Evolutionary conservation across 2,888 invertebrate genomes (phyloP).

Genomic region (Hydriomena furcata): DNA sequence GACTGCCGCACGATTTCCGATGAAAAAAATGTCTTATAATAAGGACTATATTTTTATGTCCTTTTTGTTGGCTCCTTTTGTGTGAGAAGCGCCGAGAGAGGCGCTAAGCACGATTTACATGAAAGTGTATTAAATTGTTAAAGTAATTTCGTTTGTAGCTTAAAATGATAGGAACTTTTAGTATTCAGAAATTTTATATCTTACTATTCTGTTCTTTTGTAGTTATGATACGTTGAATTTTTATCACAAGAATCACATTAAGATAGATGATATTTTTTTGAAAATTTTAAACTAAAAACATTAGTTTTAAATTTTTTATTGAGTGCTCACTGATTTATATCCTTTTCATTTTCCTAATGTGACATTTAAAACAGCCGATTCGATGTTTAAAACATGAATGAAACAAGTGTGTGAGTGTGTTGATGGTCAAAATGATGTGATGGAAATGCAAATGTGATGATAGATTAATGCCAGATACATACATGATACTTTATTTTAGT

Average conservation of each 20-base stretch:
- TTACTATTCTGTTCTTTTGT: slow-evolving; percentile 5
- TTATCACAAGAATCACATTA: too few species aligned
- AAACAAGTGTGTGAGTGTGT: slow-evolving; percentile 39
- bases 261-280: too few species aligned
- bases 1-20: slow-evolving; percentile 43
- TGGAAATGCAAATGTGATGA: slow-evolving; percentile 50
- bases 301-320: neutral
- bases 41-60: slow-evolving; percentile 64
- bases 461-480: slow-evolving; percentile 42
- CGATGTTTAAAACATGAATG: slow-evolving; percentile 39
- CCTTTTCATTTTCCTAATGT: slow-evolving; percentile 17
- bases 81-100: slow-evolving; percentile 61
- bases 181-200: slow-evolving; percentile 12
- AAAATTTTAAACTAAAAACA: too few species aligned
- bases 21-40: slow-evolving; percentile 48
- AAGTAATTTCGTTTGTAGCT: slow-evolving; percentile 51
- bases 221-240: neutral
- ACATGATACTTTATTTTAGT: slow-evolving; percentile 21
- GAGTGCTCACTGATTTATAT: neutral
- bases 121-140: slow-evolving; percentile 63
- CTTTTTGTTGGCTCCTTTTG: slow-evolving; percentile 46
- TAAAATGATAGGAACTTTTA: slow-evolving; percentile 47
- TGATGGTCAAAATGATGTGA: slow-evolving; percentile 45
- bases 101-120: slow-evolving; percentile 75
- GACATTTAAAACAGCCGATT: slow-evolving; percentile 16